Evolutionary conservation across 2,797 vertebrate species (phyloP).

Genomic region (Platalea minor): DNA sequence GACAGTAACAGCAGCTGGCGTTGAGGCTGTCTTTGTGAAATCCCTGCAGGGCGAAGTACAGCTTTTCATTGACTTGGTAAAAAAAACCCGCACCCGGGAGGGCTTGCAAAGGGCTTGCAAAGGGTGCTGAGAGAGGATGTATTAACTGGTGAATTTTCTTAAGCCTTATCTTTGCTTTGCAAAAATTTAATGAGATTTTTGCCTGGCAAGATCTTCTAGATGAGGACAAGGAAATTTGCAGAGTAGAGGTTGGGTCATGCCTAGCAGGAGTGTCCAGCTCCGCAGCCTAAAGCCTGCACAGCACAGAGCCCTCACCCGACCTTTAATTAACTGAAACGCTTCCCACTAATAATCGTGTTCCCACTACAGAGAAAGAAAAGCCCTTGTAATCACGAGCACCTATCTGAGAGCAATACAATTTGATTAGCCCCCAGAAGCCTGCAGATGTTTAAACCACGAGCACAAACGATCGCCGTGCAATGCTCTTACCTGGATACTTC

Average conservation of each 20-base stretch:
- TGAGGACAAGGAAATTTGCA: not conserved
- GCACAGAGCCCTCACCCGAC: not conserved
- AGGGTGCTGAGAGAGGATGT: not conserved
- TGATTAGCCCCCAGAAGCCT: not conserved
- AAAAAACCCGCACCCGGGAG: not conserved
- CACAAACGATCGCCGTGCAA: not conserved
- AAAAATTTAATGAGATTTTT: not conserved
- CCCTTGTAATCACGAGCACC: not conserved
- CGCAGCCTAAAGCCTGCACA: not conserved
- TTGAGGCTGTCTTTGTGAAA: not conserved
- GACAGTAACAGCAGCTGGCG: not conserved
- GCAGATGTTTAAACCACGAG: not conserved
- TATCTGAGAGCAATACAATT: not conserved
- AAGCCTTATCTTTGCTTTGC: not conserved
- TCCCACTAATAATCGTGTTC: not conserved
- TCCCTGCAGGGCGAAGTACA: not conserved
- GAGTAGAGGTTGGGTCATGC: not conserved
- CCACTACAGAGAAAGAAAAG: not conserved
- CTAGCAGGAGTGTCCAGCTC: not conserved
- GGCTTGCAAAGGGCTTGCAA: not conserved
- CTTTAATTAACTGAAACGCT: conserved; percentile 24
- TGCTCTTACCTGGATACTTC: conserved; percentile 90
- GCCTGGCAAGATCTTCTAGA: not conserved
- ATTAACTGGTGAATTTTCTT: not conserved
- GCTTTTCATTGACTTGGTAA: not conserved